Base-by-base conservation (phyloP, 1,140 invertebrate species). In the Brachionus sp. region DNA sequence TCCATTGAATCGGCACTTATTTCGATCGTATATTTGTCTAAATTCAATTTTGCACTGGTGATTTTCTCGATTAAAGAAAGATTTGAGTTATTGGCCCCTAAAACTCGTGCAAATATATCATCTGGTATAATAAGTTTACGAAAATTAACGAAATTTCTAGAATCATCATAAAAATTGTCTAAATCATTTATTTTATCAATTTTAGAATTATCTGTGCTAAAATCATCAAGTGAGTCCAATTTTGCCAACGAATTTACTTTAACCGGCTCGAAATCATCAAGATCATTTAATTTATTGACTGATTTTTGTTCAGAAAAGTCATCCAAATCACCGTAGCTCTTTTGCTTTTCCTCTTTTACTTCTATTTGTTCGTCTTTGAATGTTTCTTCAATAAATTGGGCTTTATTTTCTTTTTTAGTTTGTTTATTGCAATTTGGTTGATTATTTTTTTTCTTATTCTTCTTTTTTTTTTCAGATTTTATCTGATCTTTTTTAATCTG, bases 191-290 rank as follows among this genome's bases (percentile, higher is more conserved):
- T 10, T 44, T 46, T 46, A 46, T 50, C 70, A 25, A 46, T 46
- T 70, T 70, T 66, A 23, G 25, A n/a, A 13, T 16, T 37, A 12
- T 39, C 19, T 4, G 7, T 37, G 16, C 5, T 46, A 33, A 75
- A 75, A 25, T 75, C 70, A n/a, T 75, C 70, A 4, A 75, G n/a
- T 44, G 19, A 25, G 37, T 75, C 44, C 39, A 75, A 75, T 75
- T 75, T 75, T 4, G 25, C 10, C 12, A 4, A 10, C 3, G 70
- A 35, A 3, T 46, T 23, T 46, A 29, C 19, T 46, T 5, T 68
- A 33, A 37, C 23, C 46, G 37, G 16, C 9, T 75, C 42, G 44
- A 75, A 75, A 25, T 75, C 70, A 19, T 75, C 70, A 0, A 75
- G 44, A 75, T 75, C 70, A 29, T 46, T 75, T 46, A 75, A 25